These are phyloP conservation scores for Enteromius paludinosus DNA, from an alignment of 2,797 vertebrate species.

Conservation along the genomic window DNA sequence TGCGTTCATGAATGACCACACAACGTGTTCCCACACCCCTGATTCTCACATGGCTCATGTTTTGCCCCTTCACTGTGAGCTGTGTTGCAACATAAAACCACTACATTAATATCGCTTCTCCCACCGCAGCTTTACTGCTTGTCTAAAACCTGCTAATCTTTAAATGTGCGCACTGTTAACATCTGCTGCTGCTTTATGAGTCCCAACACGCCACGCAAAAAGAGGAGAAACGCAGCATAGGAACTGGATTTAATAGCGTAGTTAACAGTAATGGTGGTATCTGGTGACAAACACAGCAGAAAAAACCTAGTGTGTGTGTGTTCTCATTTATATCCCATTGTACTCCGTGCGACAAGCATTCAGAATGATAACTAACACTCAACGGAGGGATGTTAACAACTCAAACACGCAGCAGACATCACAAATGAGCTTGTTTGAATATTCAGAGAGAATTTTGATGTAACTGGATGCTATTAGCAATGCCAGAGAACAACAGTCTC, in stretches of 20 bases:
- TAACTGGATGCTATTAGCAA: conserved; percentile 15
- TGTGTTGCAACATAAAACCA: conserved; percentile 79
- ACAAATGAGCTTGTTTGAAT: conserved; percentile 49
- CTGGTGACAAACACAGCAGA: conserved; percentile 70
- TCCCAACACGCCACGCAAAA: conserved; percentile 52
- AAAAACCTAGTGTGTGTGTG: conserved; percentile 14
- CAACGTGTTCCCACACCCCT: conserved; percentile 37
- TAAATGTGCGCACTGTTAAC: conserved; percentile 97
- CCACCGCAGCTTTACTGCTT: conserved; percentile 92
- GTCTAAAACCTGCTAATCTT: conserved; percentile 92
- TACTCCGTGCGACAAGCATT: conserved; percentile 29
- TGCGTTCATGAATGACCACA: conserved; percentile 52
- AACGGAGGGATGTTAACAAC: conserved; percentile 46
- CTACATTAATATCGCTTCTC: conserved; percentile 84
- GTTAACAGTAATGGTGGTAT: conserved; percentile 84
- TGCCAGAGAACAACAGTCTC: not conserved
- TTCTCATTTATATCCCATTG: conserved; percentile 46
- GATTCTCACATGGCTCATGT: conserved; percentile 6
- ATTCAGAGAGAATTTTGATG: conserved; percentile 39
- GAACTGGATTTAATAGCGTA: conserved; percentile 83
- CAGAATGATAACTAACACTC: conserved; percentile 45
- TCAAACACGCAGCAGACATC: conserved; percentile 40
- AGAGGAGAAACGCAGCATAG: conserved; percentile 74
- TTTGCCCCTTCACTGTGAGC: conserved; percentile 42
- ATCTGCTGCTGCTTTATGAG: conserved; percentile 94